Evolutionary conservation across 2,113 vertebrate species (phyloP), one percentile per base, ranked within the genome.

Genomic region (Phalacrocorax carbo): DNA sequence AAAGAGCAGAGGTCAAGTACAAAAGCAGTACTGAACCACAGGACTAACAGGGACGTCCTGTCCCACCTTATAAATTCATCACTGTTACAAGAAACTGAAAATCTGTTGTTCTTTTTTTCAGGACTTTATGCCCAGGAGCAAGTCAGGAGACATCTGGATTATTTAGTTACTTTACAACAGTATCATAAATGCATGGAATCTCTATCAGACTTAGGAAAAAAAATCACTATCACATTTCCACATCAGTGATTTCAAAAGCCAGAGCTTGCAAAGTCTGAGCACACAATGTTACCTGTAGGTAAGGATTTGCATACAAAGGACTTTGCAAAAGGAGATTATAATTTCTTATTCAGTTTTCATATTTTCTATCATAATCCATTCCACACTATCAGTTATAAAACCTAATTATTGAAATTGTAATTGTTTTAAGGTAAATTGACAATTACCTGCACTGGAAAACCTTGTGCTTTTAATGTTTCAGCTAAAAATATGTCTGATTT

Each of bases 131-230:
- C 11, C 11, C 25, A 86, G 42, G 15, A 94, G 38, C 5, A 66
- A 83, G 27, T 61, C 32, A 78, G 25, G 22, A 94, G 27, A 77
- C 11, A 86, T 51, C 1, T 46, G 15, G 19, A 25, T 78, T 77
- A 83, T 70, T 92, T 76, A 36, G 60, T 38, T 69, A 55, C 18
- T 70, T 69, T 55, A 25, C 55, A 93, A 20, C 21, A 25, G 22
- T 78, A 86, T 92, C 71, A 83, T 88, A 94, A 94, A 96, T 65
- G 51, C 49, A 92, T 81, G 62, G 62, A 93, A 93, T 88, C 87
- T 57, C 49, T 72, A 82, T 65, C 3, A 68, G 23, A 32, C 42
- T 86, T 29, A 40, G 17, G 18, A 54, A 80, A 69, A 69, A 80
- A 85, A 10, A 17, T 82, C 7, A 6, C 36, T 38, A 18, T 73